Evolutionary conservation across 2,797 vertebrate genomes (phyloP), one percentile per base, ranked within the genome.

Genomic region (Malacoctenus gilli): DNA sequence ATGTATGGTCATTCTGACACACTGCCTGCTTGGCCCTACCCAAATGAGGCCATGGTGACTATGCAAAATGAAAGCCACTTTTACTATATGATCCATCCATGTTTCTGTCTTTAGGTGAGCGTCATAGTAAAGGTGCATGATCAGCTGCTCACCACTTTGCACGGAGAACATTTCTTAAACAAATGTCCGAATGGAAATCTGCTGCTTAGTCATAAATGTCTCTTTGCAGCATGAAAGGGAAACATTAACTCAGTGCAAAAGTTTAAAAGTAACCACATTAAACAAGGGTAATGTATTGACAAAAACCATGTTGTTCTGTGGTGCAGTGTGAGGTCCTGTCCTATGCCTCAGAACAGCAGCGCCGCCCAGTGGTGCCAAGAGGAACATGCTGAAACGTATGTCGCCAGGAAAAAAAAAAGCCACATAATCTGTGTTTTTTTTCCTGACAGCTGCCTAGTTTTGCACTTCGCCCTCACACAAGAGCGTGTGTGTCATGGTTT

Each of bases 1-100:
- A 85, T 85, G 74, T 85, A 85, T 82, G 80, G 84, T 80, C 68
- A 78, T 77, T 72, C 51, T 84, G 68, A 80, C 69, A 78, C 6
- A 39, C 51, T 76, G 54, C 65, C 67, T 56, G 53, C 68, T 44
- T 76, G 54, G 54, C 42, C 52, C 68, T 31, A 66, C 68, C 85
- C 75, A 76, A 81, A 76, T 59, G 70, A 77, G 77, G 74, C 64
- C 68, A 77, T 43, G 38, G 61, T 70, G 61, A 66, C 64, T 66
- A 76, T 66, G 59, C 28, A 70, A 7, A 65, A 73, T 44, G 31
- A 43, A 2, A 15, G 14, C 36, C 39, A 20, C 52, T 30, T 23
- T 47, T 40, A 19, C 37, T 13, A 44, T 40, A 31, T 54, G 9
- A 72, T 41, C 39, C 13, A 51, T 37, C 55, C 34, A 12, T 65